Evolutionary conservation across 2,888 invertebrate species (phyloP).

Genomic region (Atethmia centrago): DNA sequence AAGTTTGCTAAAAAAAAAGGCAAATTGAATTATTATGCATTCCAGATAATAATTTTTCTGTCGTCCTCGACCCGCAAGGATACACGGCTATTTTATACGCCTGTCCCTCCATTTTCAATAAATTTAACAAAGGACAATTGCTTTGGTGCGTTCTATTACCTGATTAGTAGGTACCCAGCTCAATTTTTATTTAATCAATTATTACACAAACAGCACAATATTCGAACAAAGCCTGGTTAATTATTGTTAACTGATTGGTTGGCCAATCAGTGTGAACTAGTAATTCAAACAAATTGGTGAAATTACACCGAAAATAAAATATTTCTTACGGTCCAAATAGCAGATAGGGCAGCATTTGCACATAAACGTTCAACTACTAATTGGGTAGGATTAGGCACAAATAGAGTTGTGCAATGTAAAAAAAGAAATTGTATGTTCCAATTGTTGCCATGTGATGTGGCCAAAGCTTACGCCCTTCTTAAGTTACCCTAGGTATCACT

Average conservation of each 20-base stretch:
- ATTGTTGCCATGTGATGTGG: neutral
- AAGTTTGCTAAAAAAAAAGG: too few species aligned
- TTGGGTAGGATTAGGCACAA: slow-evolving; percentile 14
- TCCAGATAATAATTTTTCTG: too few species aligned
- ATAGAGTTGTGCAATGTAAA: slow-evolving; percentile 2
- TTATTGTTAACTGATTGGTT: slow-evolving; percentile 26
- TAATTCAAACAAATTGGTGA: slow-evolving; percentile 37
- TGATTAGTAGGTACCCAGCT: neutral
- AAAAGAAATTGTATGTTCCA: neutral
- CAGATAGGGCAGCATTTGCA: slow-evolving; percentile 44
- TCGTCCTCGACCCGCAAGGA: too few species aligned
- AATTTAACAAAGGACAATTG: neutral
- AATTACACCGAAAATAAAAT: slow-evolving; percentile 33
- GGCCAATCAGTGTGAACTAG: slow-evolving; percentile 30
- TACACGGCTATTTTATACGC: too few species aligned
- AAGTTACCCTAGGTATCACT: neutral
- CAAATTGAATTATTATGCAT: too few species aligned
- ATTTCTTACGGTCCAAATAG: slow-evolving; percentile 58
- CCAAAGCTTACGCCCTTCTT: neutral
- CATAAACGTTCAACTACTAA: slow-evolving; percentile 27
- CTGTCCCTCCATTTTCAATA: too few species aligned
- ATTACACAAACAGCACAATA: neutral
- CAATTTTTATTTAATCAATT: neutral
- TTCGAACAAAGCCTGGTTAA: slow-evolving; percentile 4
- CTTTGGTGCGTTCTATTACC: too few species aligned